Conservation (phyloP, 2,888 invertebrate species). For the Agapostemon virescens region DNA sequence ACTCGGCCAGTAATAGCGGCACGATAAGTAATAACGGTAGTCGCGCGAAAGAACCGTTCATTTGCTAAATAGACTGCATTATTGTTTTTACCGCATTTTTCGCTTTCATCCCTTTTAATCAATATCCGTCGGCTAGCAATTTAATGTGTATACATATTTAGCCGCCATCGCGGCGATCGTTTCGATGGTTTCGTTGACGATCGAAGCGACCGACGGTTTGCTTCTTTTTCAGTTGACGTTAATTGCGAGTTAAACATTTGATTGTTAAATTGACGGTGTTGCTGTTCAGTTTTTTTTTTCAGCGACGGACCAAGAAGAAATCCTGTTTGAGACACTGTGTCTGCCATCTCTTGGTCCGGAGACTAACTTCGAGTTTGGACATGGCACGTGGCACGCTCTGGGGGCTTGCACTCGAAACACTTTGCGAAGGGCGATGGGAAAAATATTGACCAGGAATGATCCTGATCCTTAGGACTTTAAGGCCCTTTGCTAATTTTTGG, state of each 20-base stretch:
- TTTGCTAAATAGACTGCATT: conserved; percentile 52
- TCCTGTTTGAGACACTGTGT: conserved; percentile 36
- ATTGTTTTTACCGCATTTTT: conserved; percentile 33
- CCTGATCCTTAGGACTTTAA: neutral
- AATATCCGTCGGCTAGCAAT: neutral
- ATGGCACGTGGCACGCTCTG: conserved; percentile 56
- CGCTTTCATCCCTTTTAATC: conserved; percentile 18
- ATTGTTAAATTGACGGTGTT: neutral
- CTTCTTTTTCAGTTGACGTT: neutral
- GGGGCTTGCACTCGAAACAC: conserved; percentile 24
- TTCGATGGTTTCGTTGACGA: neutral
- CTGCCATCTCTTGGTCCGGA: conserved; percentile 54
- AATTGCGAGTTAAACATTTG: neutral
- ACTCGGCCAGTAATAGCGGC: conserved; percentile 51
- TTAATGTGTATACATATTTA: conserved; percentile 8
- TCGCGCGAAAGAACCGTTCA: conserved; percentile 51
- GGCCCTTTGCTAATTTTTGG: neutral
- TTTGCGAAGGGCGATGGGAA: neutral
- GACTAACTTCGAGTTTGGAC: conserved; percentile 18
- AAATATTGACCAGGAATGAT: conserved; percentile 53
- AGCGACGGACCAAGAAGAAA: neutral
- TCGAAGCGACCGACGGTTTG: neutral
- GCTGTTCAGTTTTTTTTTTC: neutral
- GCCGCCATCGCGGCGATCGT: neutral
- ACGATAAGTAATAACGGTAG: conserved; percentile 58